Evolutionary conservation across 2,888 invertebrate species (phyloP).

Genomic region (Hemithea aestivaria): DNA sequence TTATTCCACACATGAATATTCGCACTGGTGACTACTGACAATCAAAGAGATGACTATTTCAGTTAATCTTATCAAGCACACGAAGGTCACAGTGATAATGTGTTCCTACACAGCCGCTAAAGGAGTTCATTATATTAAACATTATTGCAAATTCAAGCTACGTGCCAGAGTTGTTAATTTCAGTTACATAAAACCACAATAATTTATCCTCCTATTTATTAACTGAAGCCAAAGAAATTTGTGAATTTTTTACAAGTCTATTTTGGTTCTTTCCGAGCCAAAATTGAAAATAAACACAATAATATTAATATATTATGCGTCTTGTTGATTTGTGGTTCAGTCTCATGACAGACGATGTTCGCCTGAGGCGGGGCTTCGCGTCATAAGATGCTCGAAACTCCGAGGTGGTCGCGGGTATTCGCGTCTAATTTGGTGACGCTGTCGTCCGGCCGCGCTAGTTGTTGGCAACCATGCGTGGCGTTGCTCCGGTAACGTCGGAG

Average conservation of each 20-base stretch:
- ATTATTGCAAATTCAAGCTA: too few relatives aligned
- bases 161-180: slow-evolving; percentile 3
- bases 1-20: slow-evolving; percentile 13
- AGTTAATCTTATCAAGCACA: slow-evolving; percentile 39
- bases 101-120: slow-evolving; percentile 8
- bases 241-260: slow-evolving; percentile 28
- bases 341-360: slow-evolving; percentile 37
- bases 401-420: slow-evolving; percentile 41
- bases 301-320: slow-evolving; percentile 29
- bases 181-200: too few relatives aligned
- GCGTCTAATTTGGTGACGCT: slow-evolving; percentile 76
- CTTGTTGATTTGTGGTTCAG: slow-evolving; percentile 47
- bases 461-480: slow-evolving; percentile 28
- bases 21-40: slow-evolving; percentile 23
- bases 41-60: slow-evolving; percentile 18
- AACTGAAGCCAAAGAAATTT: slow-evolving; percentile 7
- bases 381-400: slow-evolving; percentile 54
- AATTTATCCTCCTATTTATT: too few relatives aligned
- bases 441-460: slow-evolving; percentile 21
- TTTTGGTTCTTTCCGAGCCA: slow-evolving; percentile 46
- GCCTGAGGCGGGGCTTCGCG: slow-evolving; percentile 60
- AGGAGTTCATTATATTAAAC: too few relatives aligned
- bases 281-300: too few relatives aligned
- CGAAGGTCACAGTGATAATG: slow-evolving; percentile 39
- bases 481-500: slow-evolving; percentile 24